A percentile compares a stretch with the other conserved stretches of the same genome.
Evolutionary conservation across 2,888 invertebrate species (phyloP).

Genomic region (Ditylenchus weischeri): DNA sequence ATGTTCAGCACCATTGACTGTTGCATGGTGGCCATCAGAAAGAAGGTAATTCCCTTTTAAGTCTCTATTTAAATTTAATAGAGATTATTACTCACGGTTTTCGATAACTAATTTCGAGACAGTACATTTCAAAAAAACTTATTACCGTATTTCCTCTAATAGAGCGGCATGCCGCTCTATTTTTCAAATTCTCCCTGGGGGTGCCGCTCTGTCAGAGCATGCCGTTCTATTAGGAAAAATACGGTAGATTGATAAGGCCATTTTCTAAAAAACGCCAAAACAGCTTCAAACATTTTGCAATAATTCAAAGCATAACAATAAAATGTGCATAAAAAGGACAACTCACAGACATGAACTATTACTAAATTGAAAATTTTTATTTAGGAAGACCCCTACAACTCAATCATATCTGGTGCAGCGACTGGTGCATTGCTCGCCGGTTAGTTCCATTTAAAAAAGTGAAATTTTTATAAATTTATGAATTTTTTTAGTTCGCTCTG

Average conservation of each 20-base stretch:
- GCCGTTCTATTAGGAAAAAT: too few species aligned
- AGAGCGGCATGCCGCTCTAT: too few species aligned
- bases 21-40: conserved; percentile 76
- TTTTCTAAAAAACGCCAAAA: not conserved
- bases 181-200: too few species aligned
- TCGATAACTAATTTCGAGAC: not conserved
- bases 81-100: not conserved
- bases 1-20: conserved; percentile 97
- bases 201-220: too few species aligned
- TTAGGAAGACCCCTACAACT: conserved; percentile 86
- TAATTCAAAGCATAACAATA: too few species aligned
- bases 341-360: too few species aligned
- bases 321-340: too few species aligned
- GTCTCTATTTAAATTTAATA: not conserved
- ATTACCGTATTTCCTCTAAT: too few species aligned
- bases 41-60: conserved; percentile 65
- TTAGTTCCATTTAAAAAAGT: not conserved
- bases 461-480: not conserved
- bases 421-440: conserved; percentile 88
- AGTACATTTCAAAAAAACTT: not conserved
- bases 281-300: not conserved
- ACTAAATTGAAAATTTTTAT: not conserved
- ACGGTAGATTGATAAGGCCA: not conserved
- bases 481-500: conserved; percentile 70
- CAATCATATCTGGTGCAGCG: conserved; percentile 71